These are phyloP conservation scores for Otolemur crassicaudatus DNA, from an alignment of 2,797 vertebrate species.

Conservation along the genomic window DNA sequence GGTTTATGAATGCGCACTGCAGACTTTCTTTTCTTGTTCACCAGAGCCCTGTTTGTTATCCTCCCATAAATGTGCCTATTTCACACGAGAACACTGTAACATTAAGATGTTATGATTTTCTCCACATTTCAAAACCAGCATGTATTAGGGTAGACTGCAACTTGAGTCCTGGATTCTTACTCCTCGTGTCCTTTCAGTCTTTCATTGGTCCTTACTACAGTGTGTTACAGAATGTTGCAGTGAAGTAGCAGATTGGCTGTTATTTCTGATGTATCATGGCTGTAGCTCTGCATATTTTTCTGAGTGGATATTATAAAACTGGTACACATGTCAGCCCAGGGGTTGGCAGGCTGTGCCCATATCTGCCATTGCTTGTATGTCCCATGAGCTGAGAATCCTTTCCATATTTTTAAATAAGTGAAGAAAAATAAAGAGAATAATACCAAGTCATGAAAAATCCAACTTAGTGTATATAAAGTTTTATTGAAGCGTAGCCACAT, in stretches of 20 bases:
- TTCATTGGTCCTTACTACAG: neutral
- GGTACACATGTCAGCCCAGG: neutral
- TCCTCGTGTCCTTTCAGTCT: neutral
- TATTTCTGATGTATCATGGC: neutral
- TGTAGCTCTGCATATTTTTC: neutral
- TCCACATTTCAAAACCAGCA: neutral
- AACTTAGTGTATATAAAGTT: neutral
- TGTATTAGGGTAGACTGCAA: neutral
- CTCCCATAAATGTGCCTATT: neutral
- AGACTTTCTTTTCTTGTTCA: neutral
- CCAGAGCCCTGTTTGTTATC: neutral
- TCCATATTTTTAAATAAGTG: neutral
- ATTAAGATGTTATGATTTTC: neutral
- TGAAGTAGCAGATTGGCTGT: neutral
- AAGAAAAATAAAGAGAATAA: neutral
- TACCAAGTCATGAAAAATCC: neutral
- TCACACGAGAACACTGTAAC: neutral
- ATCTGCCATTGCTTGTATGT: neutral
- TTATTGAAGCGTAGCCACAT: neutral
- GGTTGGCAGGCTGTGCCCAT: neutral
- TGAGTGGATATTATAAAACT: neutral
- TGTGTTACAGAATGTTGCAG: neutral
- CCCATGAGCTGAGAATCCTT: neutral
- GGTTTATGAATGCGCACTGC: neutral
- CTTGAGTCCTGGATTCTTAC: neutral